Conservation (phyloP, 2,113 vertebrate genomes). For the Laticauda colubrina region DNA sequence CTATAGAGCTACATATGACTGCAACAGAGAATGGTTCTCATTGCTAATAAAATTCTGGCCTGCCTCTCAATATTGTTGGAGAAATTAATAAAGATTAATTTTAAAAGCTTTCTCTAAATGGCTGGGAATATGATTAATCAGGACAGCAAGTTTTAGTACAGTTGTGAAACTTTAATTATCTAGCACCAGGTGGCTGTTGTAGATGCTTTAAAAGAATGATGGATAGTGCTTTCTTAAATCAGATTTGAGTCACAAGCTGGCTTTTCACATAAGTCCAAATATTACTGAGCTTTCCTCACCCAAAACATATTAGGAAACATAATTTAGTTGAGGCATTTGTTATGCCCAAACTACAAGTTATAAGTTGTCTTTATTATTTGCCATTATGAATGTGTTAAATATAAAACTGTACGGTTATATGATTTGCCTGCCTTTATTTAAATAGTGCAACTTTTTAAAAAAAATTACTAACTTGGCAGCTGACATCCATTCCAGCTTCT, state of each 20-base stretch:
- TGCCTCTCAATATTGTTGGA: neutral
- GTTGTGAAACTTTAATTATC: neutral
- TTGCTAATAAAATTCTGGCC: neutral
- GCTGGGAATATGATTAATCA: neutral
- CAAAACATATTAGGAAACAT: neutral
- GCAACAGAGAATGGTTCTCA: neutral
- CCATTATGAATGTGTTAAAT: constrained; percentile 14
- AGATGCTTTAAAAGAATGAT: neutral
- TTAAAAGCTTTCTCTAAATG: neutral
- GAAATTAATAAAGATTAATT: neutral
- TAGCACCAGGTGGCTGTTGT: neutral
- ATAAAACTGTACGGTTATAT: neutral
- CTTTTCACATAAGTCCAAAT: neutral
- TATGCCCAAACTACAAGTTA: neutral
- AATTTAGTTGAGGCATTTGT: neutral
- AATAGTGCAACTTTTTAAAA: neutral
- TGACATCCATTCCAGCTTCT: constrained; percentile 94
- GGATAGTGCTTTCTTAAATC: neutral
- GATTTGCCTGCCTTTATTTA: constrained; percentile 4
- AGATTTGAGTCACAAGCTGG: neutral
- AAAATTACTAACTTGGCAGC: constrained; percentile 81
- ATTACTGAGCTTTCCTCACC: neutral
- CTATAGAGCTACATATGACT: neutral
- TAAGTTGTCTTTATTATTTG: constrained; percentile 1
- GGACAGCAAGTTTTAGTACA: neutral